Evolutionary conservation across 2,888 invertebrate genomes (phyloP).

Genomic region (Ecliptopera silaceata): DNA sequence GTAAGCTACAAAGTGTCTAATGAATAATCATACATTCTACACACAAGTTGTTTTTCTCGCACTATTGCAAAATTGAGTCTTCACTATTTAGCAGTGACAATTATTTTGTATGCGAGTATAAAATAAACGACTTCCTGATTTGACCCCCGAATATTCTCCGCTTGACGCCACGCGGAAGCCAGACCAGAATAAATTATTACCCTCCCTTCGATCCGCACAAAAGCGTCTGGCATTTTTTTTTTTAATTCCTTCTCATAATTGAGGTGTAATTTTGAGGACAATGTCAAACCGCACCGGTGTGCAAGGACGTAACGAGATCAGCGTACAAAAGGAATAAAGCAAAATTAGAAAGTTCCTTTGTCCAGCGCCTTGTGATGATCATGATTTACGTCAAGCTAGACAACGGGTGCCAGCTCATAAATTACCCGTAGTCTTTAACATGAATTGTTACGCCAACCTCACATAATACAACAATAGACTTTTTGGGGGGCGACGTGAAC

Average conservation of each 20-base stretch:
- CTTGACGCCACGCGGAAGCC: slow-evolving; percentile 65
- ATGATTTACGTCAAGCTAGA: slow-evolving; percentile 68
- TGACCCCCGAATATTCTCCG: slow-evolving; percentile 49
- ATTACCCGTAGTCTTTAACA: slow-evolving; percentile 51
- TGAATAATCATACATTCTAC: slow-evolving; percentile 1
- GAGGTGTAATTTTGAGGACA: slow-evolving; percentile 72
- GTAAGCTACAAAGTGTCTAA: slow-evolving; percentile 16
- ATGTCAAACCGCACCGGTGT: slow-evolving; percentile 58
- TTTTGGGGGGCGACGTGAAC: slow-evolving; percentile 44
- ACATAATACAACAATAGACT: slow-evolving; percentile 52
- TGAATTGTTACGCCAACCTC: slow-evolving; percentile 46
- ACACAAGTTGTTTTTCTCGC: slow-evolving; percentile 2
- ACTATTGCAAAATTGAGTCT: slow-evolving; percentile 21
- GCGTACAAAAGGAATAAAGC: slow-evolving; percentile 57
- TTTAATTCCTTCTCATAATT: slow-evolving; percentile 64
- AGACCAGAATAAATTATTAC: slow-evolving; percentile 67
- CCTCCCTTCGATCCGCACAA: slow-evolving; percentile 63
- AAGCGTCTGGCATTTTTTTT: slow-evolving; percentile 53
- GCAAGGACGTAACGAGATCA: slow-evolving; percentile 47
- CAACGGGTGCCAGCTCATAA: slow-evolving; percentile 51
- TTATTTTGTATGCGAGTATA: slow-evolving; percentile 21
- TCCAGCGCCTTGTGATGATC: slow-evolving; percentile 55
- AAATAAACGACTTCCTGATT: slow-evolving; percentile 37
- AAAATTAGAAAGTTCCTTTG: slow-evolving; percentile 68
- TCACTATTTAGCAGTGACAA: slow-evolving; percentile 18